phyloP scores from a whole-genome alignment of 2,113 vertebrate species.

The Actenoides lindsayi region DNA sequence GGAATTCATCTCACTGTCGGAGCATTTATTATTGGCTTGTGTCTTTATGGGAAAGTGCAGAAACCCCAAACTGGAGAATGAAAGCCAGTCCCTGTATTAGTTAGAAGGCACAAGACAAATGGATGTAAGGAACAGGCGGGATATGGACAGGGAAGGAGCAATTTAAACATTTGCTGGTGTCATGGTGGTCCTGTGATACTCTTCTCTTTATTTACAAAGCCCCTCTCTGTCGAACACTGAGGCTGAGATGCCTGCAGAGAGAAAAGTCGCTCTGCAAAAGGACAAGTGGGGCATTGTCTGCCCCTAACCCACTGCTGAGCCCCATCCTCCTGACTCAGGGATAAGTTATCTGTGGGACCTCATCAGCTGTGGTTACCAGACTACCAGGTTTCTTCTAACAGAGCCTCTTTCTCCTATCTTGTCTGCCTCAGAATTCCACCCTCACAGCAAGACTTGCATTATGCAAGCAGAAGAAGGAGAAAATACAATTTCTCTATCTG shows the following conservation, averaged over 20 bases:
- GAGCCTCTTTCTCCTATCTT: not conserved
- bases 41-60: too few relatives aligned
- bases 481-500: not conserved
- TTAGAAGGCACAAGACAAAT: not conserved
- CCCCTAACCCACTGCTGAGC: not conserved
- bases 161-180: not conserved
- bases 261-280: not conserved
- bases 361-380: accelerated
- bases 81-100: not conserved
- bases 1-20: too few relatives aligned
- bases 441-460: not conserved
- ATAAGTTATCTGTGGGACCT: not conserved
- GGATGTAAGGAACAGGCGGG: not conserved
- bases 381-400: not conserved
- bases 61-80: not conserved
- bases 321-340: not conserved
- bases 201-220: not conserved
- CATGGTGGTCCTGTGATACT: not conserved
- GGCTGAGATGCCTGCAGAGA: not conserved
- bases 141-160: not conserved
- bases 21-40: too few relatives aligned
- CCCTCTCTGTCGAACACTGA: not conserved
- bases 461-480: not conserved
- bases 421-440: not conserved
- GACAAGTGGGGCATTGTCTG: not conserved